These are phyloP conservation scores for Pardosa pseudoannulata DNA, from an alignment of 2,888 invertebrate species.

Conservation along the genomic window DNA sequence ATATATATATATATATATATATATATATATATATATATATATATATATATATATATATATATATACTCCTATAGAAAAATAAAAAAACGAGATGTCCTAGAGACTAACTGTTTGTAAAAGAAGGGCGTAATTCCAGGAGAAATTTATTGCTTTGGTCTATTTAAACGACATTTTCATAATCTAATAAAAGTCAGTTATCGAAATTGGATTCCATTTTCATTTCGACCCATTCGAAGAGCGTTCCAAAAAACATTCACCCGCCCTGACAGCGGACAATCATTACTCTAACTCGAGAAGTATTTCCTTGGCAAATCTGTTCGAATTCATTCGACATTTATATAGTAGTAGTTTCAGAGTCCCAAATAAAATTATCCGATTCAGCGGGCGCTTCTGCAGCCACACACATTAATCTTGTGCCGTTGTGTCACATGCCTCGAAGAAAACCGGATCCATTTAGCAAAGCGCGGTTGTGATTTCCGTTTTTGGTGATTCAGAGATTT, in stretches of 20 bases:
- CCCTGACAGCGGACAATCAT: not conserved
- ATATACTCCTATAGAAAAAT: not conserved
- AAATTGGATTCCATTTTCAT: too few relatives aligned
- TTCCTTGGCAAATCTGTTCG: not conserved
- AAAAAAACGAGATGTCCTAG: too few relatives aligned
- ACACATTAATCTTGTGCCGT: too few relatives aligned
- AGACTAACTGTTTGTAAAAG: not conserved
- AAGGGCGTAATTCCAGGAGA: not conserved
- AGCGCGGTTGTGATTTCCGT: too few relatives aligned
- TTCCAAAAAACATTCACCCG: not conserved
- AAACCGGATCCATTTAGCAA: too few relatives aligned
- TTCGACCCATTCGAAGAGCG: not conserved
- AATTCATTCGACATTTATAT: not conserved
- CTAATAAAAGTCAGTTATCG: not conserved
- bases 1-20: not conserved
- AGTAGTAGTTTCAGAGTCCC: not conserved
- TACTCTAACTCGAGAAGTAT: not conserved
- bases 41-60: not conserved
- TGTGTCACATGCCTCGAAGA: too few relatives aligned
- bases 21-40: not conserved
- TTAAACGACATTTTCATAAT: not conserved
- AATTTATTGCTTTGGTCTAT: not conserved
- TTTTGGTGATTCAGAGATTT: too few relatives aligned
- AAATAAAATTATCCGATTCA: conserved; percentile 4
- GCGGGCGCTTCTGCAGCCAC: too few relatives aligned